Evolutionary conservation across 92 coral and sea anemone species (phyloP).

Genomic region (Epizoanthus illoricatus): DNA sequence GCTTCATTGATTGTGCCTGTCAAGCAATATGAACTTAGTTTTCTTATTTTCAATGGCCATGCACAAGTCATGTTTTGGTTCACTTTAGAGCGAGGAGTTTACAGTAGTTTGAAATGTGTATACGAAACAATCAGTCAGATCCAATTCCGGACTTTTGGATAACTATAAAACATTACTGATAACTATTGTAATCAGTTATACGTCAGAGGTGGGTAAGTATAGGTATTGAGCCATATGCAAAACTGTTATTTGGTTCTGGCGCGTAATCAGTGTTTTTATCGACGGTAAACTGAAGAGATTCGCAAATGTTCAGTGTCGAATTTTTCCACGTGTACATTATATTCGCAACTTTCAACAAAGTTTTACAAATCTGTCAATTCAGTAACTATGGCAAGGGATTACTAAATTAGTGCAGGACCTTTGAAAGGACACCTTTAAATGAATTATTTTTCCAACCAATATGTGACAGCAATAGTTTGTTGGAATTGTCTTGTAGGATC

Average conservation of each 20-base stretch:
- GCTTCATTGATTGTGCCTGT: slow-evolving; percentile 2
- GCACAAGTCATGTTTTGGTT: not conserved
- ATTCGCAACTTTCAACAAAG: not conserved
- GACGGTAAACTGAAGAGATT: not conserved
- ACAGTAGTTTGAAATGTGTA: not conserved
- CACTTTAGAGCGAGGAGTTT: not conserved
- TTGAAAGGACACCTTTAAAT: not conserved
- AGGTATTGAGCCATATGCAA: not conserved
- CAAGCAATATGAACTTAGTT: not conserved
- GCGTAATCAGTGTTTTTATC: not conserved
- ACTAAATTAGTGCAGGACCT: not conserved
- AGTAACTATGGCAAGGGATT: not conserved
- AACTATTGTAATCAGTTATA: not conserved
- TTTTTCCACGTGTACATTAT: not conserved
- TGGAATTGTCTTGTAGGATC: not conserved
- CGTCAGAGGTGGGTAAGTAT: not conserved
- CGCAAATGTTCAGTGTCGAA: not conserved
- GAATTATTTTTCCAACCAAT: not conserved
- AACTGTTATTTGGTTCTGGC: not conserved
- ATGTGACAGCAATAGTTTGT: not conserved
- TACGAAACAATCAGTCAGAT: not conserved
- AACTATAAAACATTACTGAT: not conserved
- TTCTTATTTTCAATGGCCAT: not conserved
- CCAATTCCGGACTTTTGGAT: slow-evolving; percentile 1
- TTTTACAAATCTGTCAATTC: not conserved